These are phyloP conservation scores for Dendroctonus valens DNA, from an alignment of 1,140 invertebrate species.

Conservation along the genomic window DNA sequence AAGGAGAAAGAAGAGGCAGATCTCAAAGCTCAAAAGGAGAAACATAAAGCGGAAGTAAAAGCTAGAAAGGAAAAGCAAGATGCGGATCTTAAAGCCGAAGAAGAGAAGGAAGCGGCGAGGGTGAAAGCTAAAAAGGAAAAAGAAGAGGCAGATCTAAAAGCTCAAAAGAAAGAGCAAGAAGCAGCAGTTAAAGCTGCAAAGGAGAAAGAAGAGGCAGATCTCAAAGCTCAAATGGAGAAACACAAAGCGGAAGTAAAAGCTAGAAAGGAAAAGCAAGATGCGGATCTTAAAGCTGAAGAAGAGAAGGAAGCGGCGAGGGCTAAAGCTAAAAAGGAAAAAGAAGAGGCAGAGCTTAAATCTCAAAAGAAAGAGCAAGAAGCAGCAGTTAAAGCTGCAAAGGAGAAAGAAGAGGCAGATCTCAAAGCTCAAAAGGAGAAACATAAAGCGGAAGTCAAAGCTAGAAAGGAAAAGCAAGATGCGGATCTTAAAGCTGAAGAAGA, in stretches of 20 bases:
- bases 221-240: constrained; percentile 37
- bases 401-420: constrained; percentile 29
- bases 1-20: constrained; percentile 37
- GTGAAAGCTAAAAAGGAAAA: constrained; percentile 29
- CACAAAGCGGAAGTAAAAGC: constrained; percentile 32
- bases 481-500: constrained; percentile 38
- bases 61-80: constrained; percentile 38
- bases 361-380: constrained; percentile 13
- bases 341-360: constrained; percentile 12
- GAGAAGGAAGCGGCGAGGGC: constrained; percentile 18
- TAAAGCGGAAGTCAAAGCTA: constrained; percentile 30
- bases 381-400: constrained; percentile 25
- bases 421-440: constrained; percentile 30
- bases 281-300: constrained; percentile 25
- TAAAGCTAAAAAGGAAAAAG: constrained; percentile 30
- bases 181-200: constrained; percentile 27
- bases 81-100: constrained; percentile 24
- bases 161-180: no score
- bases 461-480: constrained; percentile 37
- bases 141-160: constrained; percentile 12
- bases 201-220: constrained; percentile 32
- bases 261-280: constrained; percentile 38
- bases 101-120: constrained; percentile 11
- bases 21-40: constrained; percentile 36
- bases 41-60: constrained; percentile 34